Conservation (phyloP, 2,797 vertebrate genomes). For the Carapus acus region DNA sequence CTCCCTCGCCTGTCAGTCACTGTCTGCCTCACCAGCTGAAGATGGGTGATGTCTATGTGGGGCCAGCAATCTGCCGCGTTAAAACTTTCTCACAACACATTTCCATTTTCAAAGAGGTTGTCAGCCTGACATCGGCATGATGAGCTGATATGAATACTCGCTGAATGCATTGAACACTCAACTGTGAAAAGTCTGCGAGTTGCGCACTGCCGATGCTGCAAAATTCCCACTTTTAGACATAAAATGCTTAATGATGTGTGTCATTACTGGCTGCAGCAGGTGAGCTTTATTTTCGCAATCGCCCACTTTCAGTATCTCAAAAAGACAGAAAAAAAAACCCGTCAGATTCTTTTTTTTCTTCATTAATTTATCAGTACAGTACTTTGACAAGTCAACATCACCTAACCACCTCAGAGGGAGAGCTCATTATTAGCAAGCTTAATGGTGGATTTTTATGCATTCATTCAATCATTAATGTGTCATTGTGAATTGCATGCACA, state of each 20-base stretch:
- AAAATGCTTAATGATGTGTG: conserved; percentile 52
- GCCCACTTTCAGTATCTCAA: too few species aligned
- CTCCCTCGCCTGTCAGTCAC: conserved; percentile 17
- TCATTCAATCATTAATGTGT: conserved; percentile 42
- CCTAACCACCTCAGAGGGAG: too few species aligned
- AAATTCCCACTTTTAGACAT: conserved; percentile 32
- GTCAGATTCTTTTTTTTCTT: too few species aligned
- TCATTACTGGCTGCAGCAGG: conserved; percentile 5
- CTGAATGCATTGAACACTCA: conserved; percentile 34
- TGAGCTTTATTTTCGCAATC: too few species aligned
- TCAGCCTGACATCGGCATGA: conserved; percentile 31
- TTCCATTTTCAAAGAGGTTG: conserved; percentile 7
- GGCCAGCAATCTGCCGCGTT: conserved; percentile 1
- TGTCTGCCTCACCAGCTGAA: conserved; percentile 19
- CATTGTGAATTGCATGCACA: conserved; percentile 19
- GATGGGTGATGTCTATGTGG: conserved; percentile 10
- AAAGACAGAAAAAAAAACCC: too few species aligned
- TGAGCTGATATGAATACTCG: conserved; percentile 30
- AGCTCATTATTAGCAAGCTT: conserved; percentile 31
- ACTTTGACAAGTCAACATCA: too few species aligned
- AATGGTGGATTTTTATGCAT: conserved; percentile 30
- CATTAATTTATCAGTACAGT: conserved; percentile 9
- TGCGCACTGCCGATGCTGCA: conserved; percentile 40
- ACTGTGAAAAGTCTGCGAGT: conserved; percentile 42
- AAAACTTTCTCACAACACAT: conserved; percentile 18